Evolutionary conservation across 2,797 vertebrate species (phyloP), one percentile per base, ranked within the genome.

Genomic region (Pygocentrus nattereri): DNA sequence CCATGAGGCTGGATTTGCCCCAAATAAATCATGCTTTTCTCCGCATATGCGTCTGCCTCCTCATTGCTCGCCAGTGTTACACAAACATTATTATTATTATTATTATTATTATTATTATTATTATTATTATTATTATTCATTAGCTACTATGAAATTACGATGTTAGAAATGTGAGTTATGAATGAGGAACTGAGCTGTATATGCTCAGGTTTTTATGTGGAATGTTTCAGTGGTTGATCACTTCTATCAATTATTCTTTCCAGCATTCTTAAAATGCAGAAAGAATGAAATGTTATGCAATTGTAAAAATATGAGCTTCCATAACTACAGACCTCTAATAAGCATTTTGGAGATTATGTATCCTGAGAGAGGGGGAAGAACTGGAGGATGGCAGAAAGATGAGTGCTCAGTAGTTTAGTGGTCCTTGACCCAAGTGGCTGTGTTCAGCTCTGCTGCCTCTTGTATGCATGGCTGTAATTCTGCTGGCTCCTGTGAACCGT

Each of bases 391-490:
- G 80, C 21, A 64, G 56, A 30, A 25, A 52, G 47, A 31, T 10
- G 11, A 74, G 70, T 50, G 74, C 68, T 71, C 74, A 73, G 27
- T 56, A 68, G 50, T 54, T 73, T 74, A 61, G 15, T 56, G 58
- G 47, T 77, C 41, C 41, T 77, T 71, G 76, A 62, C 58, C 25
- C 23, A 34, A 65, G 31, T 30, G 74, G 31, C 70, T 23, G 34
- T 75, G 75, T 31, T 79, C 52, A 79, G 76, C 50, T 81, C 30
- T 23, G 1, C 56, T 75, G 34, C 41, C 71, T 64, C 30, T 54
- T 81, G 58, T 78, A 50, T 78, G 65, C 58, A 76, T 76, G 56
- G 41, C 49, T 79, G 34, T 74, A 81, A 69, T 79, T 81, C 38
- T 59, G 27, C 67, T 23, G 47, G 52, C 71, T 74, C 23, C 65